Evolutionary conservation across 2,888 invertebrate genomes (phyloP).

Genomic region (Apantesis nais): DNA sequence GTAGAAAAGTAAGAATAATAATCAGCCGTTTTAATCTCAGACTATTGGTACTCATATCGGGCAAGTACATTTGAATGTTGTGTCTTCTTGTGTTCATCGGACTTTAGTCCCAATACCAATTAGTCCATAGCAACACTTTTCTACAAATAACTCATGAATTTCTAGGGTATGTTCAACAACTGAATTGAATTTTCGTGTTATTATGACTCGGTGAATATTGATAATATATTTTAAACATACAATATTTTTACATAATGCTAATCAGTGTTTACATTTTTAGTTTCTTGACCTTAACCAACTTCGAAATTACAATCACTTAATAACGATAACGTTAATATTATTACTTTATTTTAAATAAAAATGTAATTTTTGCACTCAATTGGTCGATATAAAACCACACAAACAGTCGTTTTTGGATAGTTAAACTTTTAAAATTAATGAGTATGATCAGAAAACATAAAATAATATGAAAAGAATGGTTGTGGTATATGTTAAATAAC

Average conservation of each 20-base stretch:
- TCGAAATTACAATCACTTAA: not conserved
- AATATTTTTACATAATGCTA: not conserved
- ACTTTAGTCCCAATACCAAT: not conserved
- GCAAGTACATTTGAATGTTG: not conserved
- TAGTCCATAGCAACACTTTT: not conserved
- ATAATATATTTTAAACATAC: not conserved
- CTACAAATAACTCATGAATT: not conserved
- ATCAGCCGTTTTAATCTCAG: not conserved
- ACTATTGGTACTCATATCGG: not conserved
- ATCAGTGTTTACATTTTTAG: not conserved
- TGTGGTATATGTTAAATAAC: no score
- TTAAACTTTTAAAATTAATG: no score
- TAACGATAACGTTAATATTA: not conserved
- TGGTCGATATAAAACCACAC: no score
- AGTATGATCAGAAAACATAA: not conserved
- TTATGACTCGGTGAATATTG: not conserved
- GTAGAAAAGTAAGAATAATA: not conserved
- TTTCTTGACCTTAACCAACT: not conserved
- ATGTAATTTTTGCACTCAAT: not conserved
- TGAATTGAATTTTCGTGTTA: not conserved
- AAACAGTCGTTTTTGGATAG: no score
- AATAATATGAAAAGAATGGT: not conserved
- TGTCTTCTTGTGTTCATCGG: no score
- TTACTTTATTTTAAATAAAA: not conserved
- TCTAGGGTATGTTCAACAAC: not conserved